Base-by-base conservation (phyloP, 2,797 vertebrate species). In the Zalophus californianus region DNA sequence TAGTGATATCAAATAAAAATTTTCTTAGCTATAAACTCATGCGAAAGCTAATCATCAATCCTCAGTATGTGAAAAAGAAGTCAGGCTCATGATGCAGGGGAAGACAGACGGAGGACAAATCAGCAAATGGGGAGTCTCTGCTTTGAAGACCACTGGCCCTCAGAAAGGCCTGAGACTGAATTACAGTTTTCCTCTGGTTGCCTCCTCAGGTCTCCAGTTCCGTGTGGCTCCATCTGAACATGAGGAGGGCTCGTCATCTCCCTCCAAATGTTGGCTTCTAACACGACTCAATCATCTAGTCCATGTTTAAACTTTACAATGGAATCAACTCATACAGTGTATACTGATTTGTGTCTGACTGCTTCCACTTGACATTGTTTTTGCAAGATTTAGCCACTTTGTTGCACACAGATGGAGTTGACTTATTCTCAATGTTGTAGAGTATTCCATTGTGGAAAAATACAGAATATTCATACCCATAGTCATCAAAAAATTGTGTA, bases 171-270 rank as follows among this genome's bases (percentile, higher is more conserved):
- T 12, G 48, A 73, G 16, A 27, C 10, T 38, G 25, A 48, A 15
- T 10, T 7, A 7, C 0, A 44, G 29, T 44, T 23, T 52, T n/a
- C 29, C 0, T 7, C n/a, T 7, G 23, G 8, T 16, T 1, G 18
- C 32, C 8, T 23, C 35, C 32, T 84, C 70, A 35, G 44, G 27
- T 35, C 70, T 84, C 38, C 20, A 15, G 72, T 3, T 6, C 11
- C 3, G 1, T 13, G 29, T 2, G 56, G 25, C 23, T 48, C 54
- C 14, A 4, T 5, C 9, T 0, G 44, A 44, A 44, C 44, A 44
- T 32, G 4, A 3, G 5, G 15, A 44, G 9, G 44, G 44, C 44
- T 44, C 3, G 35, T 58, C 64, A 18, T 27, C 27, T 29, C 20
- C 5, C 32, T 70, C 56, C 15, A 29, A 0, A 2, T 20, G 41